Evolutionary conservation across 2,888 invertebrate species (phyloP).

Genomic region (Tineola bisselliella): DNA sequence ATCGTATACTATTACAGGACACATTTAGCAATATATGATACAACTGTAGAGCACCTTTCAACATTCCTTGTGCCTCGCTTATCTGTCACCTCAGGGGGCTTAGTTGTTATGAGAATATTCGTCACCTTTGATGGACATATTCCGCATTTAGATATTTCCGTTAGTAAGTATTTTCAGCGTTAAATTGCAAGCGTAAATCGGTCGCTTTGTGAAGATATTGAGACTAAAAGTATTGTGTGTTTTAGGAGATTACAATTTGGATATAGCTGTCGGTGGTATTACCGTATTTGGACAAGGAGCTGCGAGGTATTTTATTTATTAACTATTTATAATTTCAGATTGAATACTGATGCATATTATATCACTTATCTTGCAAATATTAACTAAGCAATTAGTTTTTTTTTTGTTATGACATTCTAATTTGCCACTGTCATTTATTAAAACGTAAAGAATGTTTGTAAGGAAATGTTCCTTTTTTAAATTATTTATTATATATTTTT

Average conservation of each 20-base stretch:
- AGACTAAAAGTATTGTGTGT: no score
- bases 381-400: no score
- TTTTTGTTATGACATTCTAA: no score
- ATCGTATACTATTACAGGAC: not conserved
- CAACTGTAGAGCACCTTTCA: constrained; percentile 23
- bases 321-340: no score
- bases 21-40: not conserved
- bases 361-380: no score
- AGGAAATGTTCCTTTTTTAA: no score
- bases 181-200: not conserved
- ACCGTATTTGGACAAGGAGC: constrained; percentile 1
- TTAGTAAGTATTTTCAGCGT: constrained; percentile 23
- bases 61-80: constrained; percentile 32
- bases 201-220: not conserved
- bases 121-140: constrained; percentile 27
- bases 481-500: not conserved
- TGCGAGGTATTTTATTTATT: not conserved
- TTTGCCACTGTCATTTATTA: no score
- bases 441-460: no score
- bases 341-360: no score
- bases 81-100: constrained; percentile 18
- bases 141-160: constrained; percentile 26
- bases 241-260: constrained; percentile 4
- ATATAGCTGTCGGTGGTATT: not conserved
- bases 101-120: constrained; percentile 21